Conservation (phyloP, 2,113 vertebrate genomes). For the Antechinus stuartii region DNA sequence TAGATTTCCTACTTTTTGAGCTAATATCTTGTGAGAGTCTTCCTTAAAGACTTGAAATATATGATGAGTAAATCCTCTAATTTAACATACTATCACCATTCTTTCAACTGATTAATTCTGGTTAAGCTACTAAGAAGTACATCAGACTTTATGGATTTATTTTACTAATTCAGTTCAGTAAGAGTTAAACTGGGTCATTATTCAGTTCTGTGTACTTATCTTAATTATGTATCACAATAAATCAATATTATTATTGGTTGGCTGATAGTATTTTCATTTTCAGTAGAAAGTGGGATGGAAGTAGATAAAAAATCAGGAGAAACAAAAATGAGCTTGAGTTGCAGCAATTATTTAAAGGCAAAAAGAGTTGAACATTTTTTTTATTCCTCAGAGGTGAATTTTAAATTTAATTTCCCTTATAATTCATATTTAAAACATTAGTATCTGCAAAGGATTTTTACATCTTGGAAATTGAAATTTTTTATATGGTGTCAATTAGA, state of each 20-base stretch:
- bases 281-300: not conserved
- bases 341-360: not conserved
- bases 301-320: not conserved
- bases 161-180: not conserved
- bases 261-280: not conserved
- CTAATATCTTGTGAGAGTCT: slow-evolving; percentile 10
- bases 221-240: not conserved
- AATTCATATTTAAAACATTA: not conserved
- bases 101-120: slow-evolving; percentile 8
- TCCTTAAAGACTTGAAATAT: slow-evolving; percentile 23
- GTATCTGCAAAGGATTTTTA: not conserved
- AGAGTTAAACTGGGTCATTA: not conserved
- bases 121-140: slow-evolving; percentile 12
- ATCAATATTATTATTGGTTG: not conserved
- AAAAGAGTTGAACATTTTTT: not conserved
- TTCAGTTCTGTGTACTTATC: not conserved
- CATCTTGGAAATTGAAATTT: not conserved
- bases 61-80: slow-evolving; percentile 9
- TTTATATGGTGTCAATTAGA: not conserved
- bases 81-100: slow-evolving; percentile 34
- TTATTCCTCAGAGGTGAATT: not conserved
- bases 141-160: not conserved
- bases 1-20: slow-evolving; percentile 30
- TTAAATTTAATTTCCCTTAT: not conserved
- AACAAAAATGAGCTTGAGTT: not conserved